Percentiles rank a stretch among this genome's conserved stretches.
These are phyloP conservation scores for Siniperca obscura DNA, from an alignment of 2,797 vertebrate genomes.

Conservation along the genomic window DNA sequence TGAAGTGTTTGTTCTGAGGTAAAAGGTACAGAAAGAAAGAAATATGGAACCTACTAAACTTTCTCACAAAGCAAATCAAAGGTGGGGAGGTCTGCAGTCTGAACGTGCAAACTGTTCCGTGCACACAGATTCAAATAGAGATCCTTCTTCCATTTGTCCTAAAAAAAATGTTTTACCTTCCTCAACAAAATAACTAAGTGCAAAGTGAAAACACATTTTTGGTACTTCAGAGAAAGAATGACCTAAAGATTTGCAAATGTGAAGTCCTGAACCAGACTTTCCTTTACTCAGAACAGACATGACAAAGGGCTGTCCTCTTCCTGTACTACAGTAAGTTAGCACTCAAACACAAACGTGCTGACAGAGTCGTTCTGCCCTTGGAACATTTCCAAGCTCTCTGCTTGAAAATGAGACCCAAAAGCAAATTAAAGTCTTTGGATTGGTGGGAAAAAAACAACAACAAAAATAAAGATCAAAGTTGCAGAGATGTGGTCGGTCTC, in stretches of 20 bases:
- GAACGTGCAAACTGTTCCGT: not conserved
- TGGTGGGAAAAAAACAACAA: slow-evolving; percentile 37
- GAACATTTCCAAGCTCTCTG: slow-evolving; percentile 24
- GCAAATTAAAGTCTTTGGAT: slow-evolving; percentile 29
- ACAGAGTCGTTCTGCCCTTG: slow-evolving; percentile 47
- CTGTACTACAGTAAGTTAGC: not conserved
- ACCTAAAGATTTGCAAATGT: not conserved
- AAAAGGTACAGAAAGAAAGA: slow-evolving; percentile 22
- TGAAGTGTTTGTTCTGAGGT: slow-evolving; percentile 39
- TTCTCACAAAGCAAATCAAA: slow-evolving; percentile 33
- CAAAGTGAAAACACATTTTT: not conserved
- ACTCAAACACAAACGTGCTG: slow-evolving; percentile 34
- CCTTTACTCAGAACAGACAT: slow-evolving; percentile 6
- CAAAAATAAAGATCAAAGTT: slow-evolving; percentile 50
- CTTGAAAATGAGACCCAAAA: slow-evolving; percentile 37
- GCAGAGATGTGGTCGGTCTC: slow-evolving; percentile 51
- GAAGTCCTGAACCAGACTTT: slow-evolving; percentile 1
- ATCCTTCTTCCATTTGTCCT: not conserved
- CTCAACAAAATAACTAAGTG: not conserved
- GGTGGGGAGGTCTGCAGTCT: not conserved
- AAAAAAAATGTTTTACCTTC: too few species aligned
- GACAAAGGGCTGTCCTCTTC: slow-evolving; percentile 24
- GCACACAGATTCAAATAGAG: not conserved
- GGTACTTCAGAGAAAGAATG: not conserved
- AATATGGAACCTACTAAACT: slow-evolving; percentile 26